Evolutionary conservation across 2,888 invertebrate species (phyloP), one percentile per base, ranked within the genome.

Genomic region (Heliconius ethilla): DNA sequence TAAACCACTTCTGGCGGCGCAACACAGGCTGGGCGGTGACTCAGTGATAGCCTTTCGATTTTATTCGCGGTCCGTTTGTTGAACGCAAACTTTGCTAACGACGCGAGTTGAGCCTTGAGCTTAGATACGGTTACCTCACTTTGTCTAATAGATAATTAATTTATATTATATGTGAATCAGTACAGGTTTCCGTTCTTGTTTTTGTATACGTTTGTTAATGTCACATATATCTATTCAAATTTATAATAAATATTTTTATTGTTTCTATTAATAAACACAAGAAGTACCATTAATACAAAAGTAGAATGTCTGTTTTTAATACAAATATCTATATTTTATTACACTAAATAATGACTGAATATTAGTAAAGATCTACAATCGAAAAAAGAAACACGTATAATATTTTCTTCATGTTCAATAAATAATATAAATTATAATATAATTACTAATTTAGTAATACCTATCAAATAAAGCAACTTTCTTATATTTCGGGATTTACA

Each of bases 1-100:
- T 89, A 84, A 92, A 83, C 91, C 63, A 84, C 88, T 86, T 86
- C 82, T 77, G 81, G 82, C 75, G 84, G 25, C 76, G 75, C 81
- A 85, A 83, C 85, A 86, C 85, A 87, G 86, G 89, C 87, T 89
- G 89, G 87, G 87, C 82, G 84, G 85, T 91, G 92, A 91, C 80
- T 92, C 92, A 92, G 89, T 89, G 92, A 93, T 89, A 92, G 92
- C 92, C 93, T 94, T 93, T 93, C 93, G 84, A 89, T 81, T 81
- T 79, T 69, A 66, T 75, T 79, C 40, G 76, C 70, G 75, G 75
- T 76, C 75, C 79, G 74, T 79, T 81, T 81, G 74, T 76, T 76
- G 70, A 76, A 75, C 72, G 63, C 15, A 59, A 40, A 70, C 59
- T 77, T 69, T 69, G 63, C 59, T 75, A 69, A 65, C 15, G 72